Evolutionary conservation across 2,797 vertebrate genomes (phyloP).

Genomic region (Epinephelus coioides): DNA sequence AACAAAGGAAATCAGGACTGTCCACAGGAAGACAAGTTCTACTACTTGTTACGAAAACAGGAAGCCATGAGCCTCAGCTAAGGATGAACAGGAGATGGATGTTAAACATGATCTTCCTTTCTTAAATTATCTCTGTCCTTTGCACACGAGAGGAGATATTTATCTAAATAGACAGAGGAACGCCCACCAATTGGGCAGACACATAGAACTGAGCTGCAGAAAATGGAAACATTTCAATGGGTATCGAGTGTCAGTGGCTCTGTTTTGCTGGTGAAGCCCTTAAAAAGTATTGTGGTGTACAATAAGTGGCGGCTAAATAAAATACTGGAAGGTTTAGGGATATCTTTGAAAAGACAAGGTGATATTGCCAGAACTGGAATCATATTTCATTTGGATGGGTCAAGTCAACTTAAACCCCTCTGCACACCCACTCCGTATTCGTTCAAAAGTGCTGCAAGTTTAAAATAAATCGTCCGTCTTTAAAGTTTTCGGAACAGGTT

Average conservation of each 20-base stretch:
- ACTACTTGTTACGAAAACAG: constrained; percentile 61
- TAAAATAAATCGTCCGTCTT: no score
- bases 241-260: neutral
- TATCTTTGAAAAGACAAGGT: constrained; percentile 5
- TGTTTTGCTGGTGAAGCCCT: neutral
- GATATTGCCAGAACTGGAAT: constrained; percentile 1
- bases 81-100: constrained; percentile 53
- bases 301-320: neutral
- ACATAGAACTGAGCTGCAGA: neutral
- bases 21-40: constrained; percentile 65
- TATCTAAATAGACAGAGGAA: constrained; percentile 17
- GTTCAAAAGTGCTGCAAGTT: no score
- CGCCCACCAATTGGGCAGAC: neutral
- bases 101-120: constrained; percentile 52
- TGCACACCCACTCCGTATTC: no score
- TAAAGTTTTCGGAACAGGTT: no score
- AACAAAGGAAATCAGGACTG: constrained; percentile 64
- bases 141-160: constrained; percentile 13
- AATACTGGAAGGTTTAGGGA: neutral
- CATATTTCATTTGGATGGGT: neutral
- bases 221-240: neutral
- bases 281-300: neutral
- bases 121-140: constrained; percentile 20
- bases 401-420: neutral
- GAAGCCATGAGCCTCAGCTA: constrained; percentile 45